These are phyloP conservation scores for Zalophus californianus DNA, from an alignment of 2,797 vertebrate species.

Conservation along the genomic window DNA sequence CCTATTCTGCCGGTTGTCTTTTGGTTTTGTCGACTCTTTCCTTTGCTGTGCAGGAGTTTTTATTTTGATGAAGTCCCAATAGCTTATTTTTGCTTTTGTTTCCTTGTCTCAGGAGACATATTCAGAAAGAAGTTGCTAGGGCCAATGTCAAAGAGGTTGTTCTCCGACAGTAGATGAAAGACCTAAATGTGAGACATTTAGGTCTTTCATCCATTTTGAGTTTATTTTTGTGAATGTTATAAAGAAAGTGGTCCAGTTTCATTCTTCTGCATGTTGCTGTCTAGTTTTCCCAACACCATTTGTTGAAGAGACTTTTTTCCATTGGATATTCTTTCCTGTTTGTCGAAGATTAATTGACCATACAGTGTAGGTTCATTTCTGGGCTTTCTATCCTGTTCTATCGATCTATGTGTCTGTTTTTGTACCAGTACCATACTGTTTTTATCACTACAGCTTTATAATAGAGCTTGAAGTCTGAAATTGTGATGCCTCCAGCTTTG, in stretches of 20 bases:
- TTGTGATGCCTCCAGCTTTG: not conserved
- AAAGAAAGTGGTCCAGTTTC: not conserved
- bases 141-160: not conserved
- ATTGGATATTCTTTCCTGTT: not conserved
- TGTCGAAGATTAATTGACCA: not conserved
- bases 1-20: not conserved
- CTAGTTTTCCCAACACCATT: not conserved
- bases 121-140: not conserved
- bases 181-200: too few species aligned
- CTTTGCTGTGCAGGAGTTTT: not conserved
- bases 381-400: not conserved
- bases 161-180: too few species aligned
- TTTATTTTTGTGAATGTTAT: not conserved
- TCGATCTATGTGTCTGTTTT: not conserved
- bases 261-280: not conserved
- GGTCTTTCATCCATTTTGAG: not conserved
- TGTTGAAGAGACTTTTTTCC: not conserved
- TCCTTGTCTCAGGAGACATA: not conserved
- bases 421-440: not conserved
- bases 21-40: not conserved
- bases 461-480: not conserved
- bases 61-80: not conserved
- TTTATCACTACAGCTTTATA: not conserved
- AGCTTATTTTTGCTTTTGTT: not conserved
- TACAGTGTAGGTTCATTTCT: not conserved